Evolutionary conservation across 2,888 invertebrate genomes (phyloP).

Genomic region (Marronus borbonicus): DNA sequence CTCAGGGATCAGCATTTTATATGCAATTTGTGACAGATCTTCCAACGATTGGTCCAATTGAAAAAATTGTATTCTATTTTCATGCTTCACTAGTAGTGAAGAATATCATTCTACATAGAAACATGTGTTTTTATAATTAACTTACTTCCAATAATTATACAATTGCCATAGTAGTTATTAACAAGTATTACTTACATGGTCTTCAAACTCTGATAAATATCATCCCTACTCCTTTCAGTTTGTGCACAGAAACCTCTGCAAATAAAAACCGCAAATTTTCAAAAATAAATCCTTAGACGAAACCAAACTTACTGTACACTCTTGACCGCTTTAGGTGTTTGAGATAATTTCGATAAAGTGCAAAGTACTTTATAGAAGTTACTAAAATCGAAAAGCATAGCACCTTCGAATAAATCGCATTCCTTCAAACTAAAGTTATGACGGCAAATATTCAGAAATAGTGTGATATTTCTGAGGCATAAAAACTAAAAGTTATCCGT

Average conservation of each 20-base stretch:
- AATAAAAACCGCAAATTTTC: conserved; percentile 58
- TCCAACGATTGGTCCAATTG: no score
- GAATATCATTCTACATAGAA: no score
- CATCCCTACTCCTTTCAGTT: conserved; percentile 78
- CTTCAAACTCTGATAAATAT: conserved; percentile 88
- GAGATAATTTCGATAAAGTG: conserved; percentile 91
- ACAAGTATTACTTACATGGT: conserved; percentile 78
- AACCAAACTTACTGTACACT: conserved; percentile 80
- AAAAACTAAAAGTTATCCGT: conserved; percentile 94
- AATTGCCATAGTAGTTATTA: conserved; percentile 13
- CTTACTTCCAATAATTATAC: no score
- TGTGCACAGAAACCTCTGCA: conserved; percentile 88
- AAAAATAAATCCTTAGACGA: background rate
- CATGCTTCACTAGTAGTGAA: no score
- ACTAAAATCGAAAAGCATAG: conserved; percentile 95
- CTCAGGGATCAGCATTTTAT: no score
- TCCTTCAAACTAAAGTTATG: conserved; percentile 87
- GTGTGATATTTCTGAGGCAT: conserved; percentile 94
- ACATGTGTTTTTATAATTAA: no score
- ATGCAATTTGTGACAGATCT: no score
- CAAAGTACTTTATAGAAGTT: conserved; percentile 96
- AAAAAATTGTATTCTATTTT: no score
- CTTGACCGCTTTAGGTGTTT: conserved; percentile 80
- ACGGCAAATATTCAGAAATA: conserved; percentile 91
- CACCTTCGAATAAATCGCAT: conserved; percentile 92